Conservation (phyloP, 2,797 vertebrate species). For the Esox lucius region DNA sequence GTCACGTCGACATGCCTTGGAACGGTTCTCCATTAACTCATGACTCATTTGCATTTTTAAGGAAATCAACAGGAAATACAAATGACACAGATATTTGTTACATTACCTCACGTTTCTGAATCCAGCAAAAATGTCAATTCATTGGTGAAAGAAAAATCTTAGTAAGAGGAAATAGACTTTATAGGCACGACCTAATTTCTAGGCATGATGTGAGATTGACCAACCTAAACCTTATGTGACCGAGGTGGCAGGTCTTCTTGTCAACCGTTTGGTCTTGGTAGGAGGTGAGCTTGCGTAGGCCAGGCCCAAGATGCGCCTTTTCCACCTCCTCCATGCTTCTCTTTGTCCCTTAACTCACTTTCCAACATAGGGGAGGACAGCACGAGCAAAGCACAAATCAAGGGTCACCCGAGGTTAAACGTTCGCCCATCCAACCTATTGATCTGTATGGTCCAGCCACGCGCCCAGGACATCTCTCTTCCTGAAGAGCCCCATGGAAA, state of each 20-base stretch:
- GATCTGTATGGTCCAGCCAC: slow-evolving; percentile 38
- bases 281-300: not conserved
- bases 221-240: not conserved
- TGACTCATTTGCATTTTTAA: slow-evolving; percentile 32
- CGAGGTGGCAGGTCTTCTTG: slow-evolving; percentile 10
- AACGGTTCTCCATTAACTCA: slow-evolving; percentile 43
- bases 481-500: slow-evolving; percentile 28
- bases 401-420: slow-evolving; percentile 52
- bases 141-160: not conserved
- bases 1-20: slow-evolving; percentile 46
- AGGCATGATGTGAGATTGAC: not conserved
- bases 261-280: slow-evolving; percentile 17
- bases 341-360: slow-evolving; percentile 16
- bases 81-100: slow-evolving; percentile 47
- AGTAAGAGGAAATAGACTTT: not conserved
- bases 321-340: not conserved
- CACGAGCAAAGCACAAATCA: slow-evolving; percentile 37
- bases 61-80: slow-evolving; percentile 49
- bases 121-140: too few relatives aligned
- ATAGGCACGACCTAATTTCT: not conserved
- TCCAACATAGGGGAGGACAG: slow-evolving; percentile 7
- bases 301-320: not conserved
- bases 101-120: not conserved
- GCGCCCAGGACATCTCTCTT: slow-evolving; percentile 29
- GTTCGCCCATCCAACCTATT: slow-evolving; percentile 52